Evolutionary conservation across 2,888 invertebrate species (phyloP).

Genomic region (Adelphocoris suturalis): DNA sequence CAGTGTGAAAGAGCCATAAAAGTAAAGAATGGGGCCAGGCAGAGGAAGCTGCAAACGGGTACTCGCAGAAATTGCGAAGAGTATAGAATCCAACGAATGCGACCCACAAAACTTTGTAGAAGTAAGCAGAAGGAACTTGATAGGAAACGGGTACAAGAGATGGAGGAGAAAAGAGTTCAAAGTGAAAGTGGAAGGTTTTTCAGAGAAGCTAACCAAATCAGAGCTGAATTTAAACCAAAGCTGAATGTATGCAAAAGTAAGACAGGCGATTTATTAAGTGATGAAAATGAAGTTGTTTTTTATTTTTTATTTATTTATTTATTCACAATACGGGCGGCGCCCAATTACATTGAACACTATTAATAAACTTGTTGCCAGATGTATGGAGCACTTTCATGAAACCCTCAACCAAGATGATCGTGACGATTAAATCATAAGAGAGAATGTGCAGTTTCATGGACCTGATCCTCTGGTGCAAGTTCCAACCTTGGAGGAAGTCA

Average conservation of each 20-base stretch:
- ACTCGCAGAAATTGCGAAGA: neutral
- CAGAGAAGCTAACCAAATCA: neutral
- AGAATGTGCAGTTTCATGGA: neutral
- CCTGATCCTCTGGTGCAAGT: neutral
- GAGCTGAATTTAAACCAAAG: neutral
- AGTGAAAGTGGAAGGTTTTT: neutral
- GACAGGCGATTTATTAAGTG: neutral
- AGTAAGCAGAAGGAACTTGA: neutral
- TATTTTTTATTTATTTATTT: too few species aligned
- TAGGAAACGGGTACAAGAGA: neutral
- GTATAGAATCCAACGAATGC: neutral
- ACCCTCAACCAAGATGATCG: neutral
- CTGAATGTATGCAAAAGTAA: neutral
- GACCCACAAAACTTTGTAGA: neutral
- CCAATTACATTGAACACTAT: too few species aligned
- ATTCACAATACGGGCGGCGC: too few species aligned
- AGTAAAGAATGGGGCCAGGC: neutral
- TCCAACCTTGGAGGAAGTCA: neutral
- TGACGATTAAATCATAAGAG: neutral
- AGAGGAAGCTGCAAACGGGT: neutral
- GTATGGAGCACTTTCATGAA: neutral
- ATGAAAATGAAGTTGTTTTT: neutral
- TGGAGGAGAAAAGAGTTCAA: neutral
- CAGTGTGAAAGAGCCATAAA: neutral
- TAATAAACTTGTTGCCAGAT: neutral